Base-by-base conservation (phyloP, 1,140 invertebrate species). In the Dreissena polymorpha region DNA sequence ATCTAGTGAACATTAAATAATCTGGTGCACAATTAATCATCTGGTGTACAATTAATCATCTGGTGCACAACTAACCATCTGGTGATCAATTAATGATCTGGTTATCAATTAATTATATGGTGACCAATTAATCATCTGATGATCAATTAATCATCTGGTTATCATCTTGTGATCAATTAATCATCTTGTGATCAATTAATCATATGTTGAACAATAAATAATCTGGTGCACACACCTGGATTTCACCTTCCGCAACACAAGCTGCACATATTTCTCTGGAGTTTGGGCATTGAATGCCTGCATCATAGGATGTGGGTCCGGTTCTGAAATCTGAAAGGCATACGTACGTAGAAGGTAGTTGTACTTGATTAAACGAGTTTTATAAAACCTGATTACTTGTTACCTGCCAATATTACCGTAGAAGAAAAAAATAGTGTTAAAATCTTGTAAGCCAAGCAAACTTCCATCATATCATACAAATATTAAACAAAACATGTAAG, bases 221-320 rank as follows among this genome's bases (percentile, higher is more conserved):
- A 23, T 53, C 39, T 39, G 39, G 2, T 39, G 39, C 39, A 39
- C 39, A 39, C 39, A 94, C 94, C 93, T 94, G 72, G 93, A 91
- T 87, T 96, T 95, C 87, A 98, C 96, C 88, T 95, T 95, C 89
- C 94, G 95, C 10, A 99, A 88, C 10, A 95, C 96, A 92, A 96
- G 96, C 21, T 97, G 89, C 23, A 99, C 93, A 93, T 96, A 99
- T 89, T 97, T 96, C 67, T 96, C 94, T 0, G 95, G 94, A 68
- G 95, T 96, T 72, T 93, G 93, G 14, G 95, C 96, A 89, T 95
- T 95, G 89, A 96, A 96, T 0, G 96, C 96, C 64, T 95, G 93
- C 95, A 99, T 96, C 39, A 98, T 90, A 8, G 94, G 94, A 72
- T 97, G 91, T 16, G 93, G 89, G 39, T 94, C 94, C 60, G 88